Conservation (phyloP, 2,113 vertebrate genomes). For the Tympanuchus pallidicinctus region DNA sequence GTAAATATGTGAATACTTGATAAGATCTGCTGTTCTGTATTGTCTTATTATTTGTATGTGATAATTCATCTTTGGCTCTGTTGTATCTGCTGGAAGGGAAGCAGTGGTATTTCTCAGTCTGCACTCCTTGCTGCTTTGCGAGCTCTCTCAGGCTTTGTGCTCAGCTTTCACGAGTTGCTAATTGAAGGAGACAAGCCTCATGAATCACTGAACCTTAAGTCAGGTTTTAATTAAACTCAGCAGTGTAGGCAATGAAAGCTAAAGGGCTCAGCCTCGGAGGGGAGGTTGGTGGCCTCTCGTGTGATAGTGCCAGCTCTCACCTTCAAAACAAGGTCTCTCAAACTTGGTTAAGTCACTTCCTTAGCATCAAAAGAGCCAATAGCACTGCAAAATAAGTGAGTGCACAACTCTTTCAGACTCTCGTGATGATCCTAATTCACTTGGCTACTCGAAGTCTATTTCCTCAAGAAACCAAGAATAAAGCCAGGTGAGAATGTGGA, state of each 20-base stretch:
- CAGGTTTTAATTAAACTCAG: background rate
- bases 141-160: background rate
- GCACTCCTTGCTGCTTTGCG: background rate
- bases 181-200: background rate
- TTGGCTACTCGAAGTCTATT: background rate
- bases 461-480: no score
- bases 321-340: background rate
- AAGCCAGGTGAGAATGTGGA: background rate
- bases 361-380: background rate
- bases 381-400: background rate
- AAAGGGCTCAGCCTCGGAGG: no score
- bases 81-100: background rate
- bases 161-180: background rate
- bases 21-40: background rate
- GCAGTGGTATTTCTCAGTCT: background rate
- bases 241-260: background rate
- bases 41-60: background rate
- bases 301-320: background rate
- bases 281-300: background rate
- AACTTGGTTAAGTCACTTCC: background rate
- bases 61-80: background rate
- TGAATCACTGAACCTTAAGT: background rate
- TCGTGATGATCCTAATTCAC: background rate
- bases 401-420: background rate
- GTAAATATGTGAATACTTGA: fast-evolving